Evolutionary conservation across 2,888 invertebrate genomes (phyloP), one percentile per base, ranked within the genome.

Genomic region (Branchipolynoe longqiensis): DNA sequence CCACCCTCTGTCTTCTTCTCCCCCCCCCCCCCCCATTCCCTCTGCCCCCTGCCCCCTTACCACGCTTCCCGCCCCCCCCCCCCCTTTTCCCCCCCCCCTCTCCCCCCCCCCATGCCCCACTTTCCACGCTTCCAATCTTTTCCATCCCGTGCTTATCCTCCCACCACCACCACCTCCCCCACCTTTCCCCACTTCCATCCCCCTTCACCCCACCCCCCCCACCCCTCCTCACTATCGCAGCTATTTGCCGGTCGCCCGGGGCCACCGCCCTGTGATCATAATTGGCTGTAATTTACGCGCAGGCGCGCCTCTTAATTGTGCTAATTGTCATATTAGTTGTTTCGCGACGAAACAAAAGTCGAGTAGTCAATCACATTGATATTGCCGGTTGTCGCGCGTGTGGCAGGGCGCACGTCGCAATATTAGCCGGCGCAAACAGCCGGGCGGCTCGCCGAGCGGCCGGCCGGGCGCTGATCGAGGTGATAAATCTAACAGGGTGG

Each of bases 281-380:
- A 78, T 78, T 78, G 48, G 78, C 41, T 33, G 54, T 78, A 78
- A 78, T 78, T 78, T 78, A 78, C 54, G 48, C 18, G 25, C 33
- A n/a, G n/a, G 78, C 48, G 48, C 28, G 48, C 48, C 78, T 78
- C 78, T 78, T 78, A 78, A 78, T 78, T 31, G 78, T 54, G 18
- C 78, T 78, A 78, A 78, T 78, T 78, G 78, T 54, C 78, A 54
- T 78, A 78, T 78, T 78, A 78, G 78, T 78, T 78, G 78, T 78
- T 78, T 78, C 78, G 54, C 78, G 78, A 78, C 78, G 78, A 78
- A 78, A 54, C 78, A 78, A 78, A 54, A 78, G 78, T 78, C 78
- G 54, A 78, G 78, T 78, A 78, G 41, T 78, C 54, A 41, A 78
- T 78, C 78, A 78, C 48, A 48, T 28, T n/a, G 64, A 69, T 33